Conservation (phyloP, 2,888 invertebrate genomes). For the Amiota minor region DNA sequence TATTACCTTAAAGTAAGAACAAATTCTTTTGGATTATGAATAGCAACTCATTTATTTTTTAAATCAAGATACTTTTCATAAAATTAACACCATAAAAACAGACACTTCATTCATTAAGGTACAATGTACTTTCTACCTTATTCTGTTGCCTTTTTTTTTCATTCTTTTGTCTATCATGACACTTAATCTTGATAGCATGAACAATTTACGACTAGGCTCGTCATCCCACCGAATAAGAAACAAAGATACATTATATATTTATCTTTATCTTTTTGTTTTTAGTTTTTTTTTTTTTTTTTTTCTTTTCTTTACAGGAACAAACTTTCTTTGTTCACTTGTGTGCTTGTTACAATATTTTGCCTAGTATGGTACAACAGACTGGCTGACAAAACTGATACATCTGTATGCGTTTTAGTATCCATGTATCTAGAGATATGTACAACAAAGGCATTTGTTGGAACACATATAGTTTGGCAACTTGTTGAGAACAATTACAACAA, state of each 20-base stretch:
- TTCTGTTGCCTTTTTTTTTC: constrained; percentile 1
- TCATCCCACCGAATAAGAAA: constrained; percentile 10
- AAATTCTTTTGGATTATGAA: too few species aligned
- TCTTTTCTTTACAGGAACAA: constrained; percentile 11
- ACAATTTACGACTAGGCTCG: constrained; percentile 58
- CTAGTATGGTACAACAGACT: too few species aligned
- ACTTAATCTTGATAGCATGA: constrained; percentile 68
- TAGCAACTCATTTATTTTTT: too few species aligned
- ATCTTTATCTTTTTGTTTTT: too few species aligned
- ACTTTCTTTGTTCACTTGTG: too few species aligned
- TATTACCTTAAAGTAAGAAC: too few species aligned
- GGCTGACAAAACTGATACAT: too few species aligned
- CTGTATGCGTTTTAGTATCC: too few species aligned
- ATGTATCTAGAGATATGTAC: too few species aligned
- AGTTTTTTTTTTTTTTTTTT: too few species aligned
- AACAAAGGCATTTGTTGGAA: background rate
- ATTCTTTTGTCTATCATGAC: constrained; percentile 39
- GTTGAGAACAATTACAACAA: constrained; percentile 44
- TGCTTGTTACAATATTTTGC: too few species aligned
- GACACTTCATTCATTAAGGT: background rate
- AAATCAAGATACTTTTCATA: background rate
- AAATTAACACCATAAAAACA: constrained; percentile 12
- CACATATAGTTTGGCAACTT: constrained; percentile 47
- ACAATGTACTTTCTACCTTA: background rate
- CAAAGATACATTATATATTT: too few species aligned